Evolutionary conservation across 2,113 vertebrate genomes (phyloP).

Genomic region (Ploceus nigricollis): DNA sequence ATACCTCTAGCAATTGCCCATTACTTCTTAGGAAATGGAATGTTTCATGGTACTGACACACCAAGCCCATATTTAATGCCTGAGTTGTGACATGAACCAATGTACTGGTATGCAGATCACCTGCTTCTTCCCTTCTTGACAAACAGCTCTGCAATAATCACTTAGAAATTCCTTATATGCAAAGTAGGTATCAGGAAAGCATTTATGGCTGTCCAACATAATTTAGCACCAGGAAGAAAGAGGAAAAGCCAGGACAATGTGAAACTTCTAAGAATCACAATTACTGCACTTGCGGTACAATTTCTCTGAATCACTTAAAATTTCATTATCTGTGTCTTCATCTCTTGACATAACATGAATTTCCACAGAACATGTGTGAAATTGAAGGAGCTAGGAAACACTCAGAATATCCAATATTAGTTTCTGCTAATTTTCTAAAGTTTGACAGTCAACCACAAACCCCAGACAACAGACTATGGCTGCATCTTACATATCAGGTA

Average conservation of each 20-base stretch:
- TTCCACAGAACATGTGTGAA: not conserved
- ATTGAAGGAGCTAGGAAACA: not conserved
- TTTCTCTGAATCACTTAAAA: not conserved
- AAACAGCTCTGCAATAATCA: slow-evolving; percentile 3
- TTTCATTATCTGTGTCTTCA: not conserved
- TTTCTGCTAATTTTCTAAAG: not conserved
- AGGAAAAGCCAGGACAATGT: not conserved
- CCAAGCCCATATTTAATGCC: not conserved
- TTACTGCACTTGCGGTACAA: not conserved
- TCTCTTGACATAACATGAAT: not conserved
- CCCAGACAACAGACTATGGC: not conserved
- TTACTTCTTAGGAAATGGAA: not conserved
- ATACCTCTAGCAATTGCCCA: not conserved
- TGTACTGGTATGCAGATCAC: not conserved
- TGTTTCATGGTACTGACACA: not conserved
- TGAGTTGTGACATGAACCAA: not conserved
- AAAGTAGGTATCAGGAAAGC: not conserved
- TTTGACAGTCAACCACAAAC: not conserved
- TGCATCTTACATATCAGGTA: not conserved
- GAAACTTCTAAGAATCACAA: not conserved
- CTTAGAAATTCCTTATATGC: not conserved
- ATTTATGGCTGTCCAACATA: not conserved
- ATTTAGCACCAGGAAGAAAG: not conserved
- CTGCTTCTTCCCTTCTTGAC: not conserved
- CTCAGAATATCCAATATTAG: not conserved